Evolutionary conservation across 2,888 invertebrate genomes (phyloP).

Genomic region (Eupeodes luniger): DNA sequence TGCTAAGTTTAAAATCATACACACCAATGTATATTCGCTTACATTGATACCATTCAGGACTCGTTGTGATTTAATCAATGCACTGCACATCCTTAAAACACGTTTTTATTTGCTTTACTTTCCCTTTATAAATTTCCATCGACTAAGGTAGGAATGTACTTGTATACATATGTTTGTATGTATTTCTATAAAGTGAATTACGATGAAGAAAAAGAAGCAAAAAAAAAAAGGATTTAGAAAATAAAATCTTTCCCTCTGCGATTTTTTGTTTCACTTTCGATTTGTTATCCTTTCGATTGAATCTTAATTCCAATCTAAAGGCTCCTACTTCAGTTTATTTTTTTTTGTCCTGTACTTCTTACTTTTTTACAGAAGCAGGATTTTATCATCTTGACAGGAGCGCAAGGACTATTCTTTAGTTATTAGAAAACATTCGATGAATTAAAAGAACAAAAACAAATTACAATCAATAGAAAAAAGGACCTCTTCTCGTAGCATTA

Average conservation of each 20-base stretch:
- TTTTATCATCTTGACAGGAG: constrained; percentile 22
- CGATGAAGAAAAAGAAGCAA: neutral
- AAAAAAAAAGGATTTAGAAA: constrained; percentile 37
- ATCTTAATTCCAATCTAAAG: constrained; percentile 34
- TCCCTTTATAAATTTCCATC: constrained; percentile 4
- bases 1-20: neutral
- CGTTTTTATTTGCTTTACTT: constrained; percentile 45
- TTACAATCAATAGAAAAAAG: constrained; percentile 31
- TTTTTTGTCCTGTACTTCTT: constrained; percentile 1
- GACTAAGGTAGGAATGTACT: too few species aligned
- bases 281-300: constrained; percentile 52
- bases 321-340: constrained; percentile 38
- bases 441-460: constrained; percentile 29
- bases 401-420: constrained; percentile 30
- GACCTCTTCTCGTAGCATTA: neutral
- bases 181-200: neutral
- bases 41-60: constrained; percentile 43
- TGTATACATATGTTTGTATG: too few species aligned
- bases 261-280: constrained; percentile 49
- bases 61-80: constrained; percentile 64
- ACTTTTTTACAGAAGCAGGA: constrained; percentile 28
- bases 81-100: constrained; percentile 31
- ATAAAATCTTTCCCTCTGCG: constrained; percentile 14
- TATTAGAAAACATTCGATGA: constrained; percentile 44
- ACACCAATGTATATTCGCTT: constrained; percentile 28